Evolutionary conservation across 1,140 invertebrate genomes (phyloP).

Genomic region (Drosophila leontia): DNA sequence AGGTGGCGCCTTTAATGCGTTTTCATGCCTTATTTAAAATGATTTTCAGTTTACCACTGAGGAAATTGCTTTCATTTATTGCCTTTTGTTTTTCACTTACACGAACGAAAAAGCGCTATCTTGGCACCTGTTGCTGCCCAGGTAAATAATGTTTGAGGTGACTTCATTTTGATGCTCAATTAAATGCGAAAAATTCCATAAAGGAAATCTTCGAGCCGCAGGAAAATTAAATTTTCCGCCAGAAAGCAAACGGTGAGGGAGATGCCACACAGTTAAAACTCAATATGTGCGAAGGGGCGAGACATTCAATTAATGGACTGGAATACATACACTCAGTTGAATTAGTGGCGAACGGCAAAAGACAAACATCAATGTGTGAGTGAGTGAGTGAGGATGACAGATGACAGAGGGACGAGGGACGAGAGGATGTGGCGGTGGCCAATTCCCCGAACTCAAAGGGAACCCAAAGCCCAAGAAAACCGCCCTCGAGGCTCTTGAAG

Average conservation of each 20-base stretch:
- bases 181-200: constrained; percentile 38
- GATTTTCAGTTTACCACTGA: constrained; percentile 68
- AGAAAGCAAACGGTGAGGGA: background rate
- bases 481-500: constrained; percentile 26
- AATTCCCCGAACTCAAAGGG: constrained; percentile 40
- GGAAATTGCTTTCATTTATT: constrained; percentile 75
- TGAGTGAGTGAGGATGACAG: constrained; percentile 1
- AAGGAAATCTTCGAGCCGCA: constrained; percentile 13
- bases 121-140: constrained; percentile 37
- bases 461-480: constrained; percentile 34
- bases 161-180: constrained; percentile 40
- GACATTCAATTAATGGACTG: constrained; percentile 75
- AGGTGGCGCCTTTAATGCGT: constrained; percentile 70
- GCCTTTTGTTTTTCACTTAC: constrained; percentile 30
- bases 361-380: constrained; percentile 53
- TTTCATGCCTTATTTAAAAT: constrained; percentile 82
- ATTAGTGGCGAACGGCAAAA: constrained; percentile 62
- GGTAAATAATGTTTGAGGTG: constrained; percentile 27
- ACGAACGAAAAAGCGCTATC: constrained; percentile 18
- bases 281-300: constrained; percentile 41
- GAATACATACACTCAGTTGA: constrained; percentile 55
- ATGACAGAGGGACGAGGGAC: background rate
- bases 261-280: constrained; percentile 53
- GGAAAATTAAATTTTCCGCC: constrained; percentile 32
- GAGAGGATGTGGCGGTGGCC: background rate